phyloP scores from a whole-genome alignment of 2,888 invertebrate species.

The Hirtodrosophila duncani region DNA sequence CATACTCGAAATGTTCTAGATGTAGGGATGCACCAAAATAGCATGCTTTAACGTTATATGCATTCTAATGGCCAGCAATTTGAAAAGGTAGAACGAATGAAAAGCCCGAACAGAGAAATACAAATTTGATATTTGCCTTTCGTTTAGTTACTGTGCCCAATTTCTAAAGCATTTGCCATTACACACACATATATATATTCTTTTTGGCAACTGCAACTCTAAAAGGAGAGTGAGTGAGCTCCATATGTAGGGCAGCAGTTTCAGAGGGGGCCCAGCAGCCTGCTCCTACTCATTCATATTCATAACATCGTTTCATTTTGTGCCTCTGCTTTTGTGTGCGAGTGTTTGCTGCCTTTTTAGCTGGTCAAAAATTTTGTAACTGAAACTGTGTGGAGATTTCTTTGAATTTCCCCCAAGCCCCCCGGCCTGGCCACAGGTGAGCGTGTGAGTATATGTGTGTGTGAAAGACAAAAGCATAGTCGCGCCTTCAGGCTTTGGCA shows the following conservation, averaged over 20 bases:
- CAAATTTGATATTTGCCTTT: slow-evolving; percentile 52
- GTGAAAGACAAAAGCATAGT: slow-evolving; percentile 51
- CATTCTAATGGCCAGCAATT: slow-evolving; percentile 69
- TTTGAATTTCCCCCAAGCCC: no score
- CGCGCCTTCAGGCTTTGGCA: slow-evolving; percentile 28
- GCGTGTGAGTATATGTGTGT: no score
- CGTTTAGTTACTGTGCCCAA: slow-evolving; percentile 17
- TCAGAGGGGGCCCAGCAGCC: no score
- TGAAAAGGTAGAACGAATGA: slow-evolving; percentile 36
- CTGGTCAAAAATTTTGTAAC: slow-evolving; percentile 39
- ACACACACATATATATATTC: slow-evolving; percentile 17
- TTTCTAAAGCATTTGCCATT: slow-evolving; percentile 14
- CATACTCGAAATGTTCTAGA: not conserved
- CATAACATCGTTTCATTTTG: slow-evolving; percentile 63
- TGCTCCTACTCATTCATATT: slow-evolving; percentile 59
- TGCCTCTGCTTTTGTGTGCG: slow-evolving; percentile 2
- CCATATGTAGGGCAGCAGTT: slow-evolving; percentile 7
- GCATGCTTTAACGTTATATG: slow-evolving; percentile 54
- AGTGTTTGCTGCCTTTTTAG: slow-evolving; percentile 24
- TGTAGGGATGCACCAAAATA: slow-evolving; percentile 31
- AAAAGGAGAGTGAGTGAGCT: slow-evolving; percentile 1
- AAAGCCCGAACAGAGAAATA: slow-evolving; percentile 26
- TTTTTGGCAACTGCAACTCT: slow-evolving; percentile 37
- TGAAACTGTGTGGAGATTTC: slow-evolving; percentile 46
- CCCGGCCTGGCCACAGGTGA: slow-evolving; percentile 36